Conservation (phyloP, 2,888 invertebrate species). For the Crossocerus cetratus region DNA sequence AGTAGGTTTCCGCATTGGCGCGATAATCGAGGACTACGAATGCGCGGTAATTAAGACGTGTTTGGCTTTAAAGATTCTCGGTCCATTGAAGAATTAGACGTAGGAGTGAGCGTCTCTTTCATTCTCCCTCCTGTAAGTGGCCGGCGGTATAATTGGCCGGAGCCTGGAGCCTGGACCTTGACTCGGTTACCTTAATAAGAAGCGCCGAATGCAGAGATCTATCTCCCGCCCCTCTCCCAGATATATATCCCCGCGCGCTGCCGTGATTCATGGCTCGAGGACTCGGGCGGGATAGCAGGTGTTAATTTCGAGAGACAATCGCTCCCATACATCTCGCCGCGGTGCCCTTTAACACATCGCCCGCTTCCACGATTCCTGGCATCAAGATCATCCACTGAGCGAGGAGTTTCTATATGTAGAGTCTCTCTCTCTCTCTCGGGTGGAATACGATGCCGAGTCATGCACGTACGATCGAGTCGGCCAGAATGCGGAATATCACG, state of each 20-base stretch:
- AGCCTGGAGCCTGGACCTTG: conserved; percentile 65
- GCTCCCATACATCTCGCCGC: too few species aligned
- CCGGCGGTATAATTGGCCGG: conserved; percentile 53
- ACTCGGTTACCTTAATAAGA: conserved; percentile 75
- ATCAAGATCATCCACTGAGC: too few species aligned
- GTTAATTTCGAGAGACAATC: background rate
- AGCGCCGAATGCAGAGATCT: conserved; percentile 65
- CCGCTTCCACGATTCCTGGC: too few species aligned
- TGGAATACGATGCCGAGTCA: too few species aligned
- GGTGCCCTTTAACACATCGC: too few species aligned
- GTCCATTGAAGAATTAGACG: conserved; percentile 35
- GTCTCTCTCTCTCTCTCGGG: too few species aligned
- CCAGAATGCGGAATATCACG: background rate
- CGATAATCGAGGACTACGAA: background rate
- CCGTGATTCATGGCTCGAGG: conserved; percentile 50
- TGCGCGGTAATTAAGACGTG: background rate
- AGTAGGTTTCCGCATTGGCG: too few species aligned
- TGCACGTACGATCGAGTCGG: background rate
- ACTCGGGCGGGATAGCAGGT: conserved; percentile 7
- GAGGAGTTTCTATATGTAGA: too few species aligned
- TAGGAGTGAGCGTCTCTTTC: conserved; percentile 36
- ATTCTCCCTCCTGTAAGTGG: conserved; percentile 30
- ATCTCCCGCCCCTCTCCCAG: conserved; percentile 52
- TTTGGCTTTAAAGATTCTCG: background rate
- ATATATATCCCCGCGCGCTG: conserved; percentile 1